Evolutionary conservation across 1,140 invertebrate genomes (phyloP), one percentile per base, ranked within the genome.

Genomic region (Planococcus citri): DNA sequence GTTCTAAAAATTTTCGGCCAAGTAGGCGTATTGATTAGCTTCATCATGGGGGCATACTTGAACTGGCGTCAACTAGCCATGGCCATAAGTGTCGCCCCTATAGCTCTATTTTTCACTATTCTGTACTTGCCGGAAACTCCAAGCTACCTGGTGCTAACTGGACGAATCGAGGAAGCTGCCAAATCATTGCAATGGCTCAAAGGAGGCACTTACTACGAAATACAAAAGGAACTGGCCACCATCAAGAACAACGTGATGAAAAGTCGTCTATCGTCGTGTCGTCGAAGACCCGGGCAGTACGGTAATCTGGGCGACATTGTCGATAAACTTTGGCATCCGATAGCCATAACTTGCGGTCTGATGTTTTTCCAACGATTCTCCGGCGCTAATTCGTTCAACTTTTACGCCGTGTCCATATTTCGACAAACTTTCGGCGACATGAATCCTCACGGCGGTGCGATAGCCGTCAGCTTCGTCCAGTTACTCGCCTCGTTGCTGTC

Each of bases 321-420:
- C 21, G 82, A 84, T 60, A 75, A 83, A 22, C 76, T 84, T 20
- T 83, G 82, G 71, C 83, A 85, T 72, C 89, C 89, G 6, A 85
- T 89, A 10, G 79, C 89, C 67, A 90, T 90, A 68, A 90, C 88
- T 1, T 91, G 89, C 77, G 88, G 88, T 0, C 78, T 91, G 60
- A 91, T 92, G 88, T 87, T 91, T 78, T 91, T 92, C 77, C 89
- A 90, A 74, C 81, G 88, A 69, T 91, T 92, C 74, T 89, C 88
- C 69, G 90, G 89, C 12, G 88, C 88, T 14, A 88, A 90, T 73
- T 85, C 89, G 17, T 91, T 92, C 77, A 89, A 85, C 77, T 90
- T 89, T 76, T 92, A 92, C 77, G 88, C 89, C 17, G 89, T 91
- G 1, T 83, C 86, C 51, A 88, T 90, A 74, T 90, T 92, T 74